phyloP scores from a whole-genome alignment of 2,888 invertebrate genomes.

The Chrysodeixis includens region DNA sequence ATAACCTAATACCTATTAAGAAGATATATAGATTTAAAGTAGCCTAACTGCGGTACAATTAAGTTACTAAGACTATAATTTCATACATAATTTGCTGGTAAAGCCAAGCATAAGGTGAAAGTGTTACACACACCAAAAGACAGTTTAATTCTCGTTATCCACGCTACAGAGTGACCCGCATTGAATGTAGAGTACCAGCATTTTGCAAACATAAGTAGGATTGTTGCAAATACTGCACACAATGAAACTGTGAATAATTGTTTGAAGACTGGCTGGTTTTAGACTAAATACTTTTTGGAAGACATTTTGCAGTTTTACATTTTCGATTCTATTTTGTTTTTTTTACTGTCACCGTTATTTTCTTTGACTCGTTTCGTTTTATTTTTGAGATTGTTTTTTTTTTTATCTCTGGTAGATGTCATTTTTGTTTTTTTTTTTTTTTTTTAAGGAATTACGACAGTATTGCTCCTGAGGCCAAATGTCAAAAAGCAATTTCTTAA shows the following conservation, averaged over 20 bases:
- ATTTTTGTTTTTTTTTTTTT: too few relatives aligned
- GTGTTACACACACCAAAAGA: slow-evolving; percentile 58
- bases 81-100: slow-evolving; percentile 63
- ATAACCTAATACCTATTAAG: too few relatives aligned
- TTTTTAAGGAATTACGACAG: too few relatives aligned
- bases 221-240: slow-evolving; percentile 43
- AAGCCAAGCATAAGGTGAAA: slow-evolving; percentile 62
- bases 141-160: slow-evolving; percentile 65
- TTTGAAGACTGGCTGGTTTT: slow-evolving; percentile 29
- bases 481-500: background rate
- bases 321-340: background rate
- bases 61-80: slow-evolving; percentile 56
- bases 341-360: too few relatives aligned
- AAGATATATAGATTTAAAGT: background rate
- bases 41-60: slow-evolving; percentile 36
- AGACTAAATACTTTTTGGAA: slow-evolving; percentile 13
- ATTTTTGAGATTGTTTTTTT: too few relatives aligned
- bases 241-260: slow-evolving; percentile 47
- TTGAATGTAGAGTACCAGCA: slow-evolving; percentile 63
- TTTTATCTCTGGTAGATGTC: too few relatives aligned
- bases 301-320: background rate
- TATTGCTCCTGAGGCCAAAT: background rate
- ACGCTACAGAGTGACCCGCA: slow-evolving; percentile 64
- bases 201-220: slow-evolving; percentile 48
- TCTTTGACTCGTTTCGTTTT: too few relatives aligned